Percentiles rank a stretch among this genome's conserved stretches.
Conservation (phyloP, 2,797 vertebrate genomes). For the Glossophaga mutica region DNA sequence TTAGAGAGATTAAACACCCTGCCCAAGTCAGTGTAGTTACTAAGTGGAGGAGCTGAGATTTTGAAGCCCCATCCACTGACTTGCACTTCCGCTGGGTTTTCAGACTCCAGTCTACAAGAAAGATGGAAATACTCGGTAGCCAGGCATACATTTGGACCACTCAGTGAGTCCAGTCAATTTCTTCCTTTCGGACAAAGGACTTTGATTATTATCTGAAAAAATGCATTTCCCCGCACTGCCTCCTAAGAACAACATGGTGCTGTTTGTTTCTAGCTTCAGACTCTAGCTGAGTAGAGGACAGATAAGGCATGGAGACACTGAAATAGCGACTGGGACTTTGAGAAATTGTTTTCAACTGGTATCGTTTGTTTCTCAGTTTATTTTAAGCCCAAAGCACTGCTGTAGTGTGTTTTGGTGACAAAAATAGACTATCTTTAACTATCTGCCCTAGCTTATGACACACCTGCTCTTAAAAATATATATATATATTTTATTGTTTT, state of each 20-base stretch:
- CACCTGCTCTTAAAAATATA: conserved; percentile 30
- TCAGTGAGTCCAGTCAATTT: neutral
- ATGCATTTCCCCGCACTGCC: neutral
- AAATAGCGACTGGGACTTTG: conserved; percentile 34
- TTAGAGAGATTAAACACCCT: neutral
- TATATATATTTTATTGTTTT: too few relatives aligned
- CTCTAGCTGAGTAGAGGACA: neutral
- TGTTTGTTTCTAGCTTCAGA: neutral
- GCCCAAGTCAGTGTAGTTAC: neutral
- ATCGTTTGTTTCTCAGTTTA: conserved; percentile 46
- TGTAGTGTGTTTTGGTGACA: conserved; percentile 50
- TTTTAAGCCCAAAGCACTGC: conserved; percentile 58
- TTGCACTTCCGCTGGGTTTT: neutral
- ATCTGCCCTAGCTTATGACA: conserved; percentile 20
- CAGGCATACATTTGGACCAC: neutral
- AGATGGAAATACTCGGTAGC: neutral
- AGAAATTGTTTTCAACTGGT: conserved; percentile 49
- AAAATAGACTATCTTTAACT: conserved; percentile 60
- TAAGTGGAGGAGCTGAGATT: neutral
- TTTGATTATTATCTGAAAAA: neutral
- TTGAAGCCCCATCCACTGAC: neutral
- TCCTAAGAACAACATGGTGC: neutral
- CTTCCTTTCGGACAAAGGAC: neutral
- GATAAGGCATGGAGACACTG: neutral
- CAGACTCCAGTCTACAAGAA: neutral